These are phyloP conservation scores for Sylvia borin DNA, from an alignment of 2,797 vertebrate species.

Conservation along the genomic window DNA sequence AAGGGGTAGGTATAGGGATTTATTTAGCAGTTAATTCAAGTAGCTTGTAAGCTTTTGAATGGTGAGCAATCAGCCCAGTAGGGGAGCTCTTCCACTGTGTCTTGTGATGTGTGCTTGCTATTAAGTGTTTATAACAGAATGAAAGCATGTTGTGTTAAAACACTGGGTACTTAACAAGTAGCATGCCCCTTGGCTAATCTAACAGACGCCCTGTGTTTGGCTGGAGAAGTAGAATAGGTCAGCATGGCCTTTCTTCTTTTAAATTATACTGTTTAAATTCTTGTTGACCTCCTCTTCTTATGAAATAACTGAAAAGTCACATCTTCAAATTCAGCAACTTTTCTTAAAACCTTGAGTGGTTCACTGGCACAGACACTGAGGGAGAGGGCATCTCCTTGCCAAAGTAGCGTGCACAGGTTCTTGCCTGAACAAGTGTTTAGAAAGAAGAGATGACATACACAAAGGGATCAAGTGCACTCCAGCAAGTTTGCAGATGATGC, in stretches of 20 bases:
- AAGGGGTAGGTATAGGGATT: neutral
- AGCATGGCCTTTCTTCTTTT: neutral
- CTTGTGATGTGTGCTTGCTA: neutral
- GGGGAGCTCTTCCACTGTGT: slow-evolving; percentile 42
- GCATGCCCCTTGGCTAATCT: neutral
- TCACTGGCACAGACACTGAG: neutral
- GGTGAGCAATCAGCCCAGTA: slow-evolving; percentile 47
- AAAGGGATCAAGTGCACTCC: neutral
- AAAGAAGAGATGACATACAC: neutral
- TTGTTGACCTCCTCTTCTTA: neutral
- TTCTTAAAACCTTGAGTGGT: neutral
- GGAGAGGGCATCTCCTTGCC: neutral
- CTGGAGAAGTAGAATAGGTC: neutral
- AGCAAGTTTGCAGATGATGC: too few relatives aligned
- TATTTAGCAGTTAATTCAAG: slow-evolving; percentile 38
- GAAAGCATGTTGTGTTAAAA: slow-evolving; percentile 58
- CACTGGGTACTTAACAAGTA: neutral
- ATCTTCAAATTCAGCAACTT: neutral
- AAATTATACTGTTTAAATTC: neutral
- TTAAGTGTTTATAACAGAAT: slow-evolving; percentile 47
- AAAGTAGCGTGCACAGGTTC: neutral
- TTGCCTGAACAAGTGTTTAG: neutral
- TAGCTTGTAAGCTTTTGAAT: slow-evolving; percentile 43
- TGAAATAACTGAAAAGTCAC: slow-evolving; percentile 7
- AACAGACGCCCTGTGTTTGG: neutral